Evolutionary conservation across 1,140 invertebrate species (phyloP), one percentile per base, ranked within the genome.

Genomic region (Thaumatotibia leucotreta): DNA sequence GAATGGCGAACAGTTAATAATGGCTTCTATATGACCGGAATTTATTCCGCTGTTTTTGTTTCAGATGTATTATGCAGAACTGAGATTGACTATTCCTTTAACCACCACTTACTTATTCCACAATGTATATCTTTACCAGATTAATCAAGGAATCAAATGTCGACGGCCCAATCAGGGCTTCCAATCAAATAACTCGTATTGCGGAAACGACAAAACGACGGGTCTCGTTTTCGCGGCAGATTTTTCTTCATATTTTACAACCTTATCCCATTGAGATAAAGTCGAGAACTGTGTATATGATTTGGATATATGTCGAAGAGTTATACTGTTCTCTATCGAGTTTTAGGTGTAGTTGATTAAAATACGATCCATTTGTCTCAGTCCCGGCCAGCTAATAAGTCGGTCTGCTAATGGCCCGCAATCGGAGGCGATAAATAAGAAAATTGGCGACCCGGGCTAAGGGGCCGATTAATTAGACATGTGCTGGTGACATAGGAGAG

Each of bases 351-450:
- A 58, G 52, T 58, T 58, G 61, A 58, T 62, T 33, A 52, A 65
- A 65, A 54, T 64, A 61, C 20, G 24, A 35, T 32, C 65, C 54
- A 70, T 74, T 69, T 69, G 32, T 70, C 68, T 71, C 23, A 23
- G 67, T 74, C 72, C 22, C 33, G 62, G 20, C 20, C 69, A 76
- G 73, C 67, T 69, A 73, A 73, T 79, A 77, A 76, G 63, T 63
- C 23, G 66, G 71, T 72, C 62, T 70, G 63, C 70, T 82, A 81
- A 81, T 83, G 74, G 74, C 63, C 62, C 72, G 67, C 72, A 81
- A 84, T 79, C 72, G 74, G 72, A 75, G 72, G 68, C 82, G 74
- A 81, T 84, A 84, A 84, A 84, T 84, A 82, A 82, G 82, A 80
- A 78, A 79, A 82, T 80, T 79, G 78, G 76, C 66, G 79, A 77